Evolutionary conservation across 1,140 invertebrate species (phyloP), one percentile per base, ranked within the genome.

Genomic region (Drosophila bipectinata): DNA sequence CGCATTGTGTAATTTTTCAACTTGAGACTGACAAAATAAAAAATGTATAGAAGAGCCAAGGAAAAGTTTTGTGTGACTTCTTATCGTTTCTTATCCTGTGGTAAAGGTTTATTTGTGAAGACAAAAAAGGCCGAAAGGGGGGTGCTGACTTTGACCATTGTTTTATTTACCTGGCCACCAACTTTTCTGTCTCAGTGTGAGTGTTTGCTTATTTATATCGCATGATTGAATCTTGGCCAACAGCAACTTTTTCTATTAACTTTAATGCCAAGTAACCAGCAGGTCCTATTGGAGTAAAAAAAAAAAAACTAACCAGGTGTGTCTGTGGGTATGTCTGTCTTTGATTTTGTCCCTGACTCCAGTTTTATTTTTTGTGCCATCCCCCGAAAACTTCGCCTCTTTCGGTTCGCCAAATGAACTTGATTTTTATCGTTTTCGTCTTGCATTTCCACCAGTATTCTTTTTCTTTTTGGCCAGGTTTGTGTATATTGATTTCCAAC

Each of bases 201-300:
- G 44, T 73, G 67, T 67, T 75, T 77, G 81, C 69, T 87, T 85
- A 76, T 82, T 85, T 88, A 88, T 88, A 88, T 88, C 83, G 79
- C 83, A 88, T 88, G 83, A 88, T 88, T 88, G 83, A 88, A 88
- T 88, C 83, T 88, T 88, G 83, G 79, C 83, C 84, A 88, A 87
- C 82, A 88, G 83, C 64, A 88, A 88, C 84, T 88, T 88, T 88
- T 88, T 88, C 83, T 88, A 88, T 88, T 88, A 88, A 88, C 83
- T 88, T 88, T 88, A 88, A 88, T 88, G 79, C 83, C 83, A 77
- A 55, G 67, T 71, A 64, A 73, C 57, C 73, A 74, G 59, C 64
- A 75, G 67, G 26, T 51, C 54, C 57, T 48, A 14, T n/a, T 15
- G 14, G 9, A 32, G 4, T 14, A 6, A 0, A 32, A 57, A 64